phyloP scores from a whole-genome alignment of 2,888 invertebrate species.

The Onthophagus sagittarius region DNA sequence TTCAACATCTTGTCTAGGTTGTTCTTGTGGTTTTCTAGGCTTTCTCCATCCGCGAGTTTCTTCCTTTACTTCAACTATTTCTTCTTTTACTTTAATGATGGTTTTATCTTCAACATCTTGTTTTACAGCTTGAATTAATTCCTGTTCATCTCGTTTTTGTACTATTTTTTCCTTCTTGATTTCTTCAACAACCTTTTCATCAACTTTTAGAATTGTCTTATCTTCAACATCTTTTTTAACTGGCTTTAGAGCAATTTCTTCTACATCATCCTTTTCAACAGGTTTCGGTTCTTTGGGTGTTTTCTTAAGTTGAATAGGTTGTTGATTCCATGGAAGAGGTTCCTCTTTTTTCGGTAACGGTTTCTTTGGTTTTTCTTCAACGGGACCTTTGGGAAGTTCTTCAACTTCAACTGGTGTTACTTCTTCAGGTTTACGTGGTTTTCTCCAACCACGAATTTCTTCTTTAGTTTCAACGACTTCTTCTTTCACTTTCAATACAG shows the following conservation, averaged over 20 bases:
- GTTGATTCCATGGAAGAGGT: slow-evolving; percentile 56
- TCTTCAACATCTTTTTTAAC: slow-evolving; percentile 38
- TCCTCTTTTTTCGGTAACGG: slow-evolving; percentile 34
- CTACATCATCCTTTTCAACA: slow-evolving; percentile 44
- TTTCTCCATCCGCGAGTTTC: slow-evolving; percentile 26
- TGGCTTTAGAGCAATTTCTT: slow-evolving; percentile 54
- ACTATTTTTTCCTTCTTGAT: slow-evolving; percentile 8
- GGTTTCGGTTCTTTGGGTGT: slow-evolving; percentile 43
- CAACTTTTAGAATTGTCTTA: slow-evolving; percentile 20
- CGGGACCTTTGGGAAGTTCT: background rate
- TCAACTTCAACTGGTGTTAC: background rate
- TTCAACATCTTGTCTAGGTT: slow-evolving; percentile 8
- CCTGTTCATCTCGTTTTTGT: slow-evolving; percentile 17
- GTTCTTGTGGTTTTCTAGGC: slow-evolving; percentile 26
- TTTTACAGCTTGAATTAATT: slow-evolving; percentile 24
- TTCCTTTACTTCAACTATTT: slow-evolving; percentile 15
- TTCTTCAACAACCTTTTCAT: slow-evolving; percentile 14
- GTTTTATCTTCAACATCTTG: slow-evolving; percentile 19
- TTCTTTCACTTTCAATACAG: slow-evolving; percentile 15
- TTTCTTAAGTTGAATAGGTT: slow-evolving; percentile 53
- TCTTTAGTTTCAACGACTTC: slow-evolving; percentile 16
- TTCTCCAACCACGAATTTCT: slow-evolving; percentile 24
- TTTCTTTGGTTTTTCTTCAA: slow-evolving; percentile 25
- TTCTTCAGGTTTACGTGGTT: slow-evolving; percentile 24
- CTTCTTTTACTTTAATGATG: slow-evolving; percentile 15